Conservation (phyloP, 2,888 invertebrate species). For the Electrophaes corylata region DNA sequence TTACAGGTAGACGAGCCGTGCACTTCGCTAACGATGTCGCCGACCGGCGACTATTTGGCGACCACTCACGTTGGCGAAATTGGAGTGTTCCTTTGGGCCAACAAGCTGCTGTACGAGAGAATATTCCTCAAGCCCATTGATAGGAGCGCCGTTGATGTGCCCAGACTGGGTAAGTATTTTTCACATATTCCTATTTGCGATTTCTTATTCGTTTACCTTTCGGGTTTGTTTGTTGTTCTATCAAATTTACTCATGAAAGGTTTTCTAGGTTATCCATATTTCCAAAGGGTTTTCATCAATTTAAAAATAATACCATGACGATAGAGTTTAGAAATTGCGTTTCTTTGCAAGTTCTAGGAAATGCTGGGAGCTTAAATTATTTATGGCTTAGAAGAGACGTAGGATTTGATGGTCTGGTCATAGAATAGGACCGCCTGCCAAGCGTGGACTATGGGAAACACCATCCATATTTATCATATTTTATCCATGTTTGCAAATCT, state of each 20-base stretch:
- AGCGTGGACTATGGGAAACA: too few species aligned
- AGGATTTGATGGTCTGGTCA: too few species aligned
- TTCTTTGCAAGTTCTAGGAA: too few species aligned
- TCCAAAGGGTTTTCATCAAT: neutral
- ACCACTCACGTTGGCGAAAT: constrained; percentile 95
- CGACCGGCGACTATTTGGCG: constrained; percentile 94
- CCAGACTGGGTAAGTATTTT: constrained; percentile 66
- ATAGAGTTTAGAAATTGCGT: neutral
- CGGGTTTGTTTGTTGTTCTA: neutral
- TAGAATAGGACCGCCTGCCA: too few species aligned
- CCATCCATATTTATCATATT: too few species aligned
- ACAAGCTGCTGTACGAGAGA: constrained; percentile 92
- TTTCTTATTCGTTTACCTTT: neutral
- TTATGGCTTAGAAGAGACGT: neutral
- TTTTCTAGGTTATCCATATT: neutral
- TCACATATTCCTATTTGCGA: neutral
- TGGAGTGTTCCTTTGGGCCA: constrained; percentile 97
- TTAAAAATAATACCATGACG: neutral
- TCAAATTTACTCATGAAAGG: neutral
- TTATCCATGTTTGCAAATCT: too few species aligned
- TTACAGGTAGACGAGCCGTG: constrained; percentile 90
- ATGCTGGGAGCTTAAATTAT: neutral
- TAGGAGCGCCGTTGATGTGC: constrained; percentile 65
- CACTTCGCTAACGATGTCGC: constrained; percentile 94
- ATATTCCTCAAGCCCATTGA: constrained; percentile 90